phyloP scores from a whole-genome alignment of 2,113 vertebrate genomes.

The Gymnogyps californianus region DNA sequence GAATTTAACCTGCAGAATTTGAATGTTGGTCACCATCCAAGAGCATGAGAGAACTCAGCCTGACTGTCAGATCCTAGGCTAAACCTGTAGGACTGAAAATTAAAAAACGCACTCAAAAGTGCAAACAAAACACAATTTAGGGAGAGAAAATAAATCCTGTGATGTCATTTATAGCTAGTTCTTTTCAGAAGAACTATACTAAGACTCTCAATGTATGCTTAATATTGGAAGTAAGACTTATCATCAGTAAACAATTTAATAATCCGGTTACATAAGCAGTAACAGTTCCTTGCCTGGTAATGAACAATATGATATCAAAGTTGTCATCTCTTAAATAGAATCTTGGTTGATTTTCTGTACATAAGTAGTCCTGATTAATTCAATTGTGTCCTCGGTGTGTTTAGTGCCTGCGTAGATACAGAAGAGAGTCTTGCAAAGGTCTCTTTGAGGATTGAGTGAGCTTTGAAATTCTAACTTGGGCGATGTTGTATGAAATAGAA shows the following conservation, averaged over 20 bases:
- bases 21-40: background rate
- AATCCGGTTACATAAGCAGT: background rate
- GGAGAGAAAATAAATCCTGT: background rate
- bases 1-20: background rate
- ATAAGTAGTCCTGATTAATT: conserved; percentile 24
- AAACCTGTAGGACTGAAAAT: background rate
- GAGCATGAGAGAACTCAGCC: background rate
- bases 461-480: conserved; percentile 53
- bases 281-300: conserved; percentile 26
- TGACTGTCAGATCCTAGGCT: background rate
- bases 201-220: background rate
- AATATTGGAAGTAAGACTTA: background rate
- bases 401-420: background rate
- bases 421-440: background rate
- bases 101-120: background rate
- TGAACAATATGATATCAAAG: conserved; percentile 35
- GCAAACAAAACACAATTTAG: background rate
- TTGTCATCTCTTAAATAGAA: conserved; percentile 18
- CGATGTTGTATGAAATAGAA: conserved; percentile 28
- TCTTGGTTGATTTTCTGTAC: conserved; percentile 9
- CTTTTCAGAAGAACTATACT: background rate
- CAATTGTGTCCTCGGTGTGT: background rate
- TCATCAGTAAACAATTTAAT: conserved; percentile 20
- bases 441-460: conserved; percentile 18
- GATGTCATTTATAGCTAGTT: background rate